Base-by-base conservation (phyloP, 2,113 vertebrate species). In the Falco punctatus region DNA sequence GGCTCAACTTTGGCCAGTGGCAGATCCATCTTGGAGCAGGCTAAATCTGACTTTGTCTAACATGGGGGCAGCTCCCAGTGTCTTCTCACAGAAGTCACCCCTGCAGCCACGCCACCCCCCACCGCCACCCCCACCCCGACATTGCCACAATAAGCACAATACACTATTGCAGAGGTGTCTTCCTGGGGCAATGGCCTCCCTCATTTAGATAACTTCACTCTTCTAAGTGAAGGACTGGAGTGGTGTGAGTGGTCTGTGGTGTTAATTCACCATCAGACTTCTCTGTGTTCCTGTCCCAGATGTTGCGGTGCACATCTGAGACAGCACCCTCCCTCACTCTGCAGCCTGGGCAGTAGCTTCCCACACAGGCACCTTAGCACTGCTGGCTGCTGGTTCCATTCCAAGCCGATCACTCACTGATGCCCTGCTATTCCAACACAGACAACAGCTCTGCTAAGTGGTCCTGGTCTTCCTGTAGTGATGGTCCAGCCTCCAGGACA, bases 91-190 rank as follows among this genome's bases (percentile, higher is more conserved):
- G 59, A 57, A 52, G 27, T 32, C 21, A 72, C 8, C 21, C 7
- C 22, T 48, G 35, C 35, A 69, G 13, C 22, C 10, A 38, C 38
- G 38, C 38, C 38, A 38, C 7, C 27, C 14, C 11, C 20, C 14
- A 9, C 54, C 0, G 7, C 35, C 35, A 35, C 0, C n/a, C 8
- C 13, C 40, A 2, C 6, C 26, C 54, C 42, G 70, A 32, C 35
- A 15, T 86, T 67, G 42, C 21, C 35, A 2, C 5, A 42, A 4
- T 42, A 62, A 67, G 33, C 13, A 20, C 16, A 24, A 15, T 46
- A 54, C 21, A 84, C 13, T 21, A 8, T 12, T 64, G 21, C 40
- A 57, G 49, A 49, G 42, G 13, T 1, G 0, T 65, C 23, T 64
- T 19, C 35, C 13, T 28, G 27, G 8, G 38, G 16, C 49, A 69